Conservation (phyloP, 2,888 invertebrate species). For the Artemia sp. region DNA sequence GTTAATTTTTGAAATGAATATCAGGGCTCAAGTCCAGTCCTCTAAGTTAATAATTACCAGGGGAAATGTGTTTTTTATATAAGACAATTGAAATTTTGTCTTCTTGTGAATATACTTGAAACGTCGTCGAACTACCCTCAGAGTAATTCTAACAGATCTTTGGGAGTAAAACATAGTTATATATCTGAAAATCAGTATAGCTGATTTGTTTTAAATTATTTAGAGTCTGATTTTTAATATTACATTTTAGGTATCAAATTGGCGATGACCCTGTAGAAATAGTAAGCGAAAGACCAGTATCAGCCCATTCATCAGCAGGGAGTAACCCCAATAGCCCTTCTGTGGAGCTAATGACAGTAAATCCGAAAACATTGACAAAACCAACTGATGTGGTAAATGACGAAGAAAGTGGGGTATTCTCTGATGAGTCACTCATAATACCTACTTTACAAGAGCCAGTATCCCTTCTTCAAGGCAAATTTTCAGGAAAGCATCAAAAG, state of each 20-base stretch:
- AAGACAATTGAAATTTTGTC: no score
- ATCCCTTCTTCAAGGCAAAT: not conserved
- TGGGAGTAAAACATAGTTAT: no score
- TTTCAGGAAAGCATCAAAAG: constrained; percentile 5
- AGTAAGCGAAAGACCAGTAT: not conserved
- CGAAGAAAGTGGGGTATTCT: not conserved
- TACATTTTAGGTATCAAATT: not conserved
- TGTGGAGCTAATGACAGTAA: not conserved
- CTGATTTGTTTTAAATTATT: no score
- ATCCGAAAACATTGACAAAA: not conserved
- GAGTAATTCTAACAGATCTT: no score
- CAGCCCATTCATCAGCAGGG: not conserved
- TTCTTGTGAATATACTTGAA: no score
- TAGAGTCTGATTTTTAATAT: no score
- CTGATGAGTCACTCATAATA: not conserved
- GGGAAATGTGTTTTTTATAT: no score
- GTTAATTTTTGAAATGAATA: no score
- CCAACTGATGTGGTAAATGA: not conserved
- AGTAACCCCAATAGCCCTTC: not conserved
- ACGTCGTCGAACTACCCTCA: no score
- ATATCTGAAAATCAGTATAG: no score
- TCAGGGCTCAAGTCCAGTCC: no score
- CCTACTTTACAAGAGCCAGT: not conserved
- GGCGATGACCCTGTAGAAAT: constrained; percentile 4
- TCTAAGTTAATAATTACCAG: no score